A percentile compares a stretch with the other conserved stretches of the same genome.
phyloP scores from a whole-genome alignment of 2,888 invertebrate genomes.

The Mesoligia furuncula region DNA sequence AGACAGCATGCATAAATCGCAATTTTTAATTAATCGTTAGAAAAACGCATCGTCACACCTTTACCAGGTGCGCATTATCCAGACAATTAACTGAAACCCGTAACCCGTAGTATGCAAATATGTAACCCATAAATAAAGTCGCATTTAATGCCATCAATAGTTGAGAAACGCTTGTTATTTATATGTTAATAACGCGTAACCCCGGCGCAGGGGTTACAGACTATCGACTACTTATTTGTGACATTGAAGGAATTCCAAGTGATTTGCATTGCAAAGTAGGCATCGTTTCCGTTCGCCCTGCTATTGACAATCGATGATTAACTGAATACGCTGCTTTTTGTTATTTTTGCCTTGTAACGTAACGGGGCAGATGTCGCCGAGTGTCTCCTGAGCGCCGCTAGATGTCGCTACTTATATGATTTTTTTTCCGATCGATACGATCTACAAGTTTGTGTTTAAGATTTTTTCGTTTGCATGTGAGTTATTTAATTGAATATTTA shows the following conservation, averaged over 20 bases:
- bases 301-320: constrained; percentile 85
- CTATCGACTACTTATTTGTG: constrained; percentile 75
- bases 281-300: constrained; percentile 77
- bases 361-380: constrained; percentile 75
- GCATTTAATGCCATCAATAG: constrained; percentile 83
- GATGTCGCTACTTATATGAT: constrained; percentile 66
- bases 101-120: constrained; percentile 70
- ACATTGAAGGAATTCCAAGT: constrained; percentile 83
- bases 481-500: not conserved
- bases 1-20: constrained; percentile 28
- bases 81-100: constrained; percentile 64
- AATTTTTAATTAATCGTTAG: constrained; percentile 32
- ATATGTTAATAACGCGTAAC: constrained; percentile 85
- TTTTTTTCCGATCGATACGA: constrained; percentile 44
- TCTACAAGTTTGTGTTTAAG: not conserved
- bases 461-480: not conserved
- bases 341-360: constrained; percentile 77
- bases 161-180: constrained; percentile 87
- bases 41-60: constrained; percentile 65
- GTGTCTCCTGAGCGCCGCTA: constrained; percentile 50
- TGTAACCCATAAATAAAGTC: constrained; percentile 72
- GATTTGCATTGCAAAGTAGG: constrained; percentile 87
- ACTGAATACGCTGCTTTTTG: constrained; percentile 75
- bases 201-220: constrained; percentile 73
- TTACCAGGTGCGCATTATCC: constrained; percentile 67